A percentile compares a stretch with the other conserved stretches of the same genome.
phyloP scores from a whole-genome alignment of 2,797 vertebrate species.

The Mallotus villosus region DNA sequence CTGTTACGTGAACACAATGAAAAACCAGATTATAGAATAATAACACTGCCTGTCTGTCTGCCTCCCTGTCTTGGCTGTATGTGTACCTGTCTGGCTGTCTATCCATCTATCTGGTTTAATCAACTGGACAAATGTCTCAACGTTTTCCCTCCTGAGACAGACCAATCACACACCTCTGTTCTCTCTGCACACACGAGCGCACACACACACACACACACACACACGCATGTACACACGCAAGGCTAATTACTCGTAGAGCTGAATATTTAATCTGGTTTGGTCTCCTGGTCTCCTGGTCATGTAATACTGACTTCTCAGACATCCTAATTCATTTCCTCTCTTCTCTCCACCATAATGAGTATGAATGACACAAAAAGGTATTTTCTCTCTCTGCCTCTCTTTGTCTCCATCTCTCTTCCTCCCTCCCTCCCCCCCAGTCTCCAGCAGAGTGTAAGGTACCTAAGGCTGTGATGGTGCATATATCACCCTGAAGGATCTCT shows the following conservation, averaged over 20 bases:
- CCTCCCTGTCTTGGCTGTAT: background rate
- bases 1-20: background rate
- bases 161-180: background rate
- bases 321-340: constrained; percentile 48
- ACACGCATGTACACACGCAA: constrained; percentile 33
- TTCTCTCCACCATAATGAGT: constrained; percentile 11
- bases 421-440: too few species aligned
- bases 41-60: background rate
- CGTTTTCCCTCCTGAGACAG: background rate
- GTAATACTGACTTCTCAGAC: constrained; percentile 56
- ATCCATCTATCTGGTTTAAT: background rate
- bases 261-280: constrained; percentile 63
- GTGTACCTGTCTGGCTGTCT: background rate
- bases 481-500: background rate
- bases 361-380: constrained; percentile 10
- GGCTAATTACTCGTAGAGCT: constrained; percentile 54
- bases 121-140: constrained; percentile 11
- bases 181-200: background rate
- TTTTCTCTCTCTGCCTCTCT: background rate
- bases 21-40: constrained; percentile 6
- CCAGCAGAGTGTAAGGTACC: too few species aligned
- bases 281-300: constrained; percentile 56
- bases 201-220: constrained; percentile 34
- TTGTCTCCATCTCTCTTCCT: background rate
- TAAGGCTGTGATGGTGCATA: too few species aligned